Evolutionary conservation across 2,113 vertebrate genomes (phyloP).

Genomic region (Silurus asotus): DNA sequence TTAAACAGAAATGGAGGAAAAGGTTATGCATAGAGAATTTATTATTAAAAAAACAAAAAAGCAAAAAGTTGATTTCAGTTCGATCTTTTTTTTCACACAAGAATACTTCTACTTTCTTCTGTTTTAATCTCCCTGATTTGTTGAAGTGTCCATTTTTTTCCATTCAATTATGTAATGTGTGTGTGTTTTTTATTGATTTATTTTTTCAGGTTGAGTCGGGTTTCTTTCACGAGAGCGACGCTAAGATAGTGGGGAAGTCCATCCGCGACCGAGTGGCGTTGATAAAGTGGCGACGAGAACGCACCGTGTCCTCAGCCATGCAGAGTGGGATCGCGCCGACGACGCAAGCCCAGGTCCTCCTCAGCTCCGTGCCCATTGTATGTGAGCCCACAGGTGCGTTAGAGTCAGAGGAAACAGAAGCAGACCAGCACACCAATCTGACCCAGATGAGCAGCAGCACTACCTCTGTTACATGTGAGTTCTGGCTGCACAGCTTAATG

Average conservation of each 20-base stretch:
- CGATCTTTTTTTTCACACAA: neutral
- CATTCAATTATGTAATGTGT: neutral
- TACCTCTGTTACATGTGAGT: conserved; percentile 90
- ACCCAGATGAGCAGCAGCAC: conserved; percentile 78
- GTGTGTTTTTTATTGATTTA: neutral
- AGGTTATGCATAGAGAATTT: too few species aligned
- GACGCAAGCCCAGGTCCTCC: conserved; percentile 75
- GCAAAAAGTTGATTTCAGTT: neutral
- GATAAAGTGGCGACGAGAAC: conserved; percentile 89
- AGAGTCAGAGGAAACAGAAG: conserved; percentile 83
- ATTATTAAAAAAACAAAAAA: too few species aligned
- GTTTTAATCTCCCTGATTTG: neutral
- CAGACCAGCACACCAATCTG: conserved; percentile 80
- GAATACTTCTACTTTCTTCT: neutral
- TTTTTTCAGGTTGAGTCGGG: conserved; percentile 87
- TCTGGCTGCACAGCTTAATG: neutral
- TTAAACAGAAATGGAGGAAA: too few species aligned
- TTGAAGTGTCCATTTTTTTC: too few species aligned
- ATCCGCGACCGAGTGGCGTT: conserved; percentile 92
- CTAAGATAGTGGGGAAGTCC: conserved; percentile 94
- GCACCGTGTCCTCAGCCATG: conserved; percentile 75
- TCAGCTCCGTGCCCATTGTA: conserved; percentile 54
- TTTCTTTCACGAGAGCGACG: conserved; percentile 93
- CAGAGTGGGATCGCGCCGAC: conserved; percentile 62
- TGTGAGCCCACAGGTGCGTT: conserved; percentile 67